Evolutionary conservation across 2,113 vertebrate genomes (phyloP).

Genomic region (Mastomys natalensis): DNA sequence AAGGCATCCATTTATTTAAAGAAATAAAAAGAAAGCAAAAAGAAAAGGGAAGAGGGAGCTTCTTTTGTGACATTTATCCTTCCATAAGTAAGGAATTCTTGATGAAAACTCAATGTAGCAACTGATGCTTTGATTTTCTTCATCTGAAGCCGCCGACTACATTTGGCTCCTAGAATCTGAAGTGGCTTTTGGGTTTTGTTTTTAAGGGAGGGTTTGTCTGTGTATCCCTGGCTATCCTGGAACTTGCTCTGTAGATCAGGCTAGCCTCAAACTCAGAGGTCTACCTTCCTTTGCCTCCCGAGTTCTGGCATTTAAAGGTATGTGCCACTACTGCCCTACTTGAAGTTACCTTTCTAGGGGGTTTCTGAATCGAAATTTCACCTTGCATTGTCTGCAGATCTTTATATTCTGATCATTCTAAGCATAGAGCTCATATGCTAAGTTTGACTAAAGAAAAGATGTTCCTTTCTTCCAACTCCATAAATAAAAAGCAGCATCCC

Average conservation of each 20-base stretch:
- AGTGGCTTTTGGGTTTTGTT: not conserved
- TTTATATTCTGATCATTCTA: not conserved
- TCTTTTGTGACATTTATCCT: not conserved
- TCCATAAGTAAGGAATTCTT: not conserved
- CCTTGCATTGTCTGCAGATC: not conserved
- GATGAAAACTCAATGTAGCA: not conserved
- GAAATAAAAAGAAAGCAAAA: not conserved
- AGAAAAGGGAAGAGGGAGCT: not conserved
- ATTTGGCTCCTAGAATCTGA: not conserved
- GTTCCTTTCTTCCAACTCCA: not conserved
- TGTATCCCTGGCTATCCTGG: too few relatives aligned
- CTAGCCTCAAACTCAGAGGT: not conserved
- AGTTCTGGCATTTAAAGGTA: not conserved
- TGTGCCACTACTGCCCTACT: too few relatives aligned
- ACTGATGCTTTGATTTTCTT: not conserved
- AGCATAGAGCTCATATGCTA: not conserved
- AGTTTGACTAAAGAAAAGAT: not conserved
- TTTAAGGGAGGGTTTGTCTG: not conserved
- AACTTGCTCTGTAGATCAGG: not conserved
- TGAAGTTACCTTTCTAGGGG: not conserved
- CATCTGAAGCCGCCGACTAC: not conserved
- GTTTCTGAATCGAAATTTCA: not conserved
- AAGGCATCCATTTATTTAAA: not conserved
- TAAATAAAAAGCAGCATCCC: not conserved
- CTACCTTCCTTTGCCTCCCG: not conserved